These are phyloP conservation scores for Lasioglossum lativentre DNA, from an alignment of 2,888 invertebrate species.

Conservation along the genomic window DNA sequence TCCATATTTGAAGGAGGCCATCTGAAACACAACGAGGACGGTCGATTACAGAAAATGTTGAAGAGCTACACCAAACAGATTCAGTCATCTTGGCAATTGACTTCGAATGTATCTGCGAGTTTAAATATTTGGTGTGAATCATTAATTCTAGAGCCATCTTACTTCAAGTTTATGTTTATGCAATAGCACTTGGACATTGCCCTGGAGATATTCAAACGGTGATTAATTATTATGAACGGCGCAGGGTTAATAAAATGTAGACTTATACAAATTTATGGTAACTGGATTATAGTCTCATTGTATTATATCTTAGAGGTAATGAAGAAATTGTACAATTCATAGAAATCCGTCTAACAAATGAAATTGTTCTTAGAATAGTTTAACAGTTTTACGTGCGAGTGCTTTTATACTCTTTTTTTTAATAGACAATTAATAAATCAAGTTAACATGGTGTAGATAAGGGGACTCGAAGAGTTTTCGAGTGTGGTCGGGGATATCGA, in stretches of 20 bases:
- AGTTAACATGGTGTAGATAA: neutral
- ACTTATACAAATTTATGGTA: neutral
- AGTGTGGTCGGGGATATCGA: neutral
- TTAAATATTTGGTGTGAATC: too few relatives aligned
- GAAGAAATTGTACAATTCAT: neutral
- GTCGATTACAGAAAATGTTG: neutral
- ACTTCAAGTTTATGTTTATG: neutral
- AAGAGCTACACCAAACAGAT: neutral
- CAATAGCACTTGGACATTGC: neutral
- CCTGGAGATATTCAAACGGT: neutral
- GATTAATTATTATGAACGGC: neutral
- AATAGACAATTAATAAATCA: neutral
- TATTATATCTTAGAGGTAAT: neutral
- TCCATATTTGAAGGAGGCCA: constrained; percentile 90
- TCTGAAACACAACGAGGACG: constrained; percentile 81
- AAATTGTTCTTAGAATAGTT: neutral
- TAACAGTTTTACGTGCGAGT: neutral
- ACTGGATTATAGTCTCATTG: too few relatives aligned
- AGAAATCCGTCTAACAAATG: too few relatives aligned
- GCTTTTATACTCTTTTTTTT: neutral
- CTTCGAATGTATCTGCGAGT: neutral
- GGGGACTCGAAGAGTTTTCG: neutral
- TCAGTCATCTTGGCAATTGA: neutral
- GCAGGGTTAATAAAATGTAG: neutral
- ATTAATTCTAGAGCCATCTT: neutral